phyloP scores from a whole-genome alignment of 2,797 vertebrate genomes.

The Gallinago nigripennis region DNA sequence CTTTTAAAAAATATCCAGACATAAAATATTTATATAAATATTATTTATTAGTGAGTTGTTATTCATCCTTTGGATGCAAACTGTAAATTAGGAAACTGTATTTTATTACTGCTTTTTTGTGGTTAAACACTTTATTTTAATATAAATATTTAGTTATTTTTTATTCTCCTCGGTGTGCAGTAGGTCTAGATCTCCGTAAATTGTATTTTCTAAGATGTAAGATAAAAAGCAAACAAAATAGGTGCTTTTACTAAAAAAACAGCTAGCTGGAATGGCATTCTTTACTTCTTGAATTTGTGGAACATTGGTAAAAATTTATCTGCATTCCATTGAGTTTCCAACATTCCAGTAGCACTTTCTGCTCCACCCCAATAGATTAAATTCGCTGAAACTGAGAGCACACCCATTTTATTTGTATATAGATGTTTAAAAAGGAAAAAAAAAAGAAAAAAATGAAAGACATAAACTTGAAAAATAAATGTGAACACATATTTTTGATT shows the following conservation, averaged over 20 bases:
- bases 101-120: conserved; percentile 88
- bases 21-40: conserved; percentile 86
- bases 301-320: conserved; percentile 58
- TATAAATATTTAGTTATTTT: conserved; percentile 85
- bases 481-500: conserved; percentile 75
- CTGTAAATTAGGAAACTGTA: conserved; percentile 84
- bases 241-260: conserved; percentile 71
- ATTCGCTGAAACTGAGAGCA: conserved; percentile 65
- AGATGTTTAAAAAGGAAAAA: conserved; percentile 18
- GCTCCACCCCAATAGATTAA: neutral
- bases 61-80: conserved; percentile 83
- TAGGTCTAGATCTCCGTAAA: conserved; percentile 63
- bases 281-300: conserved; percentile 44
- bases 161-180: conserved; percentile 74
- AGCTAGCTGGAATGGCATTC: conserved; percentile 69
- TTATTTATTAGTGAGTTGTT: conserved; percentile 89
- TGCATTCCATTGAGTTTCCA: conserved; percentile 75
- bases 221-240: conserved; percentile 52
- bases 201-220: conserved; percentile 63
- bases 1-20: conserved; percentile 72
- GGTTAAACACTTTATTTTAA: conserved; percentile 84
- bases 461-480: conserved; percentile 79
- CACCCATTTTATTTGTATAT: conserved; percentile 75
- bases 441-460: conserved; percentile 2
- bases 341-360: conserved; percentile 70